phyloP scores from a whole-genome alignment of 2,888 invertebrate genomes.

The Sinopyrophorus schimmeli region DNA sequence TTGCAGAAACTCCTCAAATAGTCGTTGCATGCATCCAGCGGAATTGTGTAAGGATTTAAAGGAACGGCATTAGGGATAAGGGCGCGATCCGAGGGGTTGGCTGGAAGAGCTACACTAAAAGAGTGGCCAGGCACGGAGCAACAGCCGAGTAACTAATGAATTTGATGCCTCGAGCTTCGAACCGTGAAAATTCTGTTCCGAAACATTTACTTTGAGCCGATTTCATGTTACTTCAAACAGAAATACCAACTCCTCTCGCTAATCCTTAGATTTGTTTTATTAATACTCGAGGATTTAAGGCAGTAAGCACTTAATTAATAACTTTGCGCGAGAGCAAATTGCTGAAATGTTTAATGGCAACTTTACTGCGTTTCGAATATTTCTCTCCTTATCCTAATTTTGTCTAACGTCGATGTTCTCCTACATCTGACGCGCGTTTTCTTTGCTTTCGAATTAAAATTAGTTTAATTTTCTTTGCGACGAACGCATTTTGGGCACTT shows the following conservation, averaged over 20 bases:
- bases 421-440: too few species aligned
- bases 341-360: constrained; percentile 28
- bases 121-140: constrained; percentile 30
- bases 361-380: too few species aligned
- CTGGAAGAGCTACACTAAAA: constrained; percentile 25
- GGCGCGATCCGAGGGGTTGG: constrained; percentile 8
- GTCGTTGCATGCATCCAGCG: constrained; percentile 33
- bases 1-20: constrained; percentile 37
- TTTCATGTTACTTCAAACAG: constrained; percentile 40
- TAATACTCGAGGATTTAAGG: constrained; percentile 33
- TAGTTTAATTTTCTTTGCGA: too few species aligned
- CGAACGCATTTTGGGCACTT: too few species aligned
- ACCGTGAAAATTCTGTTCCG: constrained; percentile 45
- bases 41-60: constrained; percentile 17
- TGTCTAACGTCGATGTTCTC: too few species aligned
- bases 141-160: constrained; percentile 37
- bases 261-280: constrained; percentile 38
- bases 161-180: constrained; percentile 39
- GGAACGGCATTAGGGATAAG: too few species aligned
- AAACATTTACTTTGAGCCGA: constrained; percentile 45
- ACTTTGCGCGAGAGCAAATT: constrained; percentile 31
- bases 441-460: too few species aligned
- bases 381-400: too few species aligned
- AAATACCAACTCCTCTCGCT: constrained; percentile 36
- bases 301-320: constrained; percentile 34